A percentile compares a stretch with the other conserved stretches of the same genome.
phyloP scores from a whole-genome alignment of 2,888 invertebrate genomes.

The Leucophenga maculata region DNA sequence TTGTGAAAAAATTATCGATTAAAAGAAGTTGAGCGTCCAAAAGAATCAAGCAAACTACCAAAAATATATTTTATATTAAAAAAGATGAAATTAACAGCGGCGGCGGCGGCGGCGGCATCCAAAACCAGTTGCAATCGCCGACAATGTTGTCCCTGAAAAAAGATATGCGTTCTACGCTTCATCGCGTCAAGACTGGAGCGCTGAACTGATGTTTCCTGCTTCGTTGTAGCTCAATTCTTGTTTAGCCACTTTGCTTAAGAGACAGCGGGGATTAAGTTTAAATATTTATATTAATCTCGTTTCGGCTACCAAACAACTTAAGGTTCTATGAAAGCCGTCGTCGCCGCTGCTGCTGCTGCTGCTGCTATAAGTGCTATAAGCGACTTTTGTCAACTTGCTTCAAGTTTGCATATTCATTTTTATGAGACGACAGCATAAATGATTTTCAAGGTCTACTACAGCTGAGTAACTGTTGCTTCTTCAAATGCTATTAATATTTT shows the following conservation, averaged over 20 bases:
- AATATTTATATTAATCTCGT: conserved; percentile 26
- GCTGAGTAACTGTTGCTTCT: conserved; percentile 3
- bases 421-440: conserved; percentile 10
- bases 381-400: conserved; percentile 20
- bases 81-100: no score
- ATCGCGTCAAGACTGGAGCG: no score
- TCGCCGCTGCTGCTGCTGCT: neutral
- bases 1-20: conserved; percentile 23
- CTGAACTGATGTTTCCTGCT: no score
- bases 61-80: neutral
- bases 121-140: conserved; percentile 2
- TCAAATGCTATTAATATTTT: neutral
- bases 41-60: neutral
- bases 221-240: conserved; percentile 45
- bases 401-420: conserved; percentile 19
- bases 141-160: conserved; percentile 18
- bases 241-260: conserved; percentile 56
- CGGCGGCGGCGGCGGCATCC: no score
- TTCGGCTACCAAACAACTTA: conserved; percentile 14
- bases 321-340: neutral
- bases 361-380: neutral
- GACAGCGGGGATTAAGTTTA: conserved; percentile 11
- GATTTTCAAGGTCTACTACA: conserved; percentile 36
- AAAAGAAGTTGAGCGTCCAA: conserved; percentile 10
- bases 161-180: neutral